Evolutionary conservation across 2,888 invertebrate genomes (phyloP), one percentile per base, ranked within the genome.

Genomic region (Epirrhoe tristata): DNA sequence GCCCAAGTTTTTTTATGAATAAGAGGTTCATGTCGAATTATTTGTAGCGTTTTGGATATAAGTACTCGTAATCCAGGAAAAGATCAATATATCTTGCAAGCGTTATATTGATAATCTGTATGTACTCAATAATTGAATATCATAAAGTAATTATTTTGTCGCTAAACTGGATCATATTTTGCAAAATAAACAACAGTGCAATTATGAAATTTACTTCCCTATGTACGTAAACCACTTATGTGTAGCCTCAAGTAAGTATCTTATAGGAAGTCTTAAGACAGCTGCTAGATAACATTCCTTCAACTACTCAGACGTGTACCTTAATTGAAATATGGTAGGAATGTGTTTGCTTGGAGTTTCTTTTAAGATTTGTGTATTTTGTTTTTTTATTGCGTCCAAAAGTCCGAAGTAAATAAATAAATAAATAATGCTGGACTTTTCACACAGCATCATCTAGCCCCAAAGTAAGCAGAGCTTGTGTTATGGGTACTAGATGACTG

Each of bases 121-220:
- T 34, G 1, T 34, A 34, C 5, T 34, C 34, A 34, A 34, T 43
- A 43, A 43, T 43, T 12, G 48, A 48, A 48, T 48, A 43, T 48
- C 48, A 14, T 48, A 16, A 6, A 34, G 48, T 59, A 16, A 67
- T 67, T 56, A 52, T 59, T 59, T 59, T 67, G 60, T 50, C 64
- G 50, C 54, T 54, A 50, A 64, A 24, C 58, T 58, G 32, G 34
- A 58, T 58, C 56, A 63, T 55, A 52, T 51, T 53, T 48, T 32
- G 16, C 14, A 34, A 53, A 43, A 63, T 43, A 58, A 63, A 53
- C 64, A 58, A 66, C 48, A 58, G 67, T 36, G 64, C 68, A 74
- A 72, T 74, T 71, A 71, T 66, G 58, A 67, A 54, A 67, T 54
- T 54, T 67, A 72, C 70, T 74, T 74, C 73, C 66, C 67, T 70